Conservation (phyloP, 2,888 invertebrate species). For the Exocentrus adspersus region DNA sequence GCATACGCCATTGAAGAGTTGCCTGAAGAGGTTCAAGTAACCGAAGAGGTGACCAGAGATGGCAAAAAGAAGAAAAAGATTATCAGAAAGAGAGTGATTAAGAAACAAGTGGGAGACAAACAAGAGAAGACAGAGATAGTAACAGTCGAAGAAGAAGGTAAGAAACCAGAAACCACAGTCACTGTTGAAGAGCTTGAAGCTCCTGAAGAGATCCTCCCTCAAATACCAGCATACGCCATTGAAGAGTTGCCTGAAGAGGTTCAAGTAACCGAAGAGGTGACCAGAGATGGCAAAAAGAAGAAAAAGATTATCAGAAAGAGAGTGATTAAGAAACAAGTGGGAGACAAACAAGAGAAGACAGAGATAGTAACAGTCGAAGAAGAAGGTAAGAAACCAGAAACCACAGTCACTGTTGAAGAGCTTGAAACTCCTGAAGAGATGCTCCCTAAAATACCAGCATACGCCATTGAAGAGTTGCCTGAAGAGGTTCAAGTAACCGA, state of each 20-base stretch:
- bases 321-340: constrained; percentile 57
- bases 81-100: constrained; percentile 62
- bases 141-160: constrained; percentile 50
- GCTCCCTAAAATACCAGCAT: constrained; percentile 57
- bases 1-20: constrained; percentile 46
- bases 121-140: constrained; percentile 57
- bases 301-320: constrained; percentile 56
- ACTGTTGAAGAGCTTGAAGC: constrained; percentile 52
- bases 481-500: constrained; percentile 46
- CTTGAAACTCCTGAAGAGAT: constrained; percentile 49
- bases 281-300: constrained; percentile 47
- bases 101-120: constrained; percentile 58
- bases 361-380: constrained; percentile 55
- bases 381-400: constrained; percentile 50
- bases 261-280: constrained; percentile 51
- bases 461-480: constrained; percentile 53
- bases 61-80: constrained; percentile 52
- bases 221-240: constrained; percentile 50
- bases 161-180: constrained; percentile 49
- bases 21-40: constrained; percentile 55
- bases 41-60: constrained; percentile 48
- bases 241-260: constrained; percentile 53
- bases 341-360: constrained; percentile 57
- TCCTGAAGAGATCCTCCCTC: constrained; percentile 53
- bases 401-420: constrained; percentile 50